A percentile compares a stretch with the other conserved stretches of the same genome.
phyloP scores from a whole-genome alignment of 2,888 invertebrate species.

The Epistrophe grossulariae region DNA sequence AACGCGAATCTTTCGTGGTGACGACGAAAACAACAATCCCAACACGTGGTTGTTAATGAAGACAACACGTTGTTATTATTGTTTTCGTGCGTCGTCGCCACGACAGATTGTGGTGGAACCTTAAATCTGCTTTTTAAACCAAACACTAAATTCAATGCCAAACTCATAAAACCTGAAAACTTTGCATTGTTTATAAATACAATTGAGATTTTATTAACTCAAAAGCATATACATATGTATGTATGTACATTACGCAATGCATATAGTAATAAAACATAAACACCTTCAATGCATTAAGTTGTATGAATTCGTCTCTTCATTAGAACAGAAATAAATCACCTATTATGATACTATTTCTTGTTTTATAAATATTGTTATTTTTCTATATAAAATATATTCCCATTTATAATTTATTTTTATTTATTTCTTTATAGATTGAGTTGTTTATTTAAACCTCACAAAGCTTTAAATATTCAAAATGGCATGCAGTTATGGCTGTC shows the following conservation, averaged over 20 bases:
- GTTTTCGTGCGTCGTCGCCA: too few species aligned
- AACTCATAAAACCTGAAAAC: neutral
- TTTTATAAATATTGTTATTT: neutral
- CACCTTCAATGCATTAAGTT: neutral
- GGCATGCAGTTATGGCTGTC: slow-evolving; percentile 82
- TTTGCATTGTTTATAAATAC: neutral
- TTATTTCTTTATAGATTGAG: slow-evolving; percentile 42
- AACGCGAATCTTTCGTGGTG: too few species aligned
- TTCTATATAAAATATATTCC: neutral
- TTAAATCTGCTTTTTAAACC: neutral
- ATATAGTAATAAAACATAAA: neutral
- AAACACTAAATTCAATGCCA: neutral
- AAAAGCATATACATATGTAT: neutral
- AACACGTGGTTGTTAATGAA: too few species aligned
- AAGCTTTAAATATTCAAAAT: slow-evolving; percentile 76
- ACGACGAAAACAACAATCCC: too few species aligned
- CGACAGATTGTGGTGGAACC: too few species aligned
- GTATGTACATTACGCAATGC: neutral
- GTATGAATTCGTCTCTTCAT: neutral
- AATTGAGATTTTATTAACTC: neutral
- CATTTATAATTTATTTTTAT: neutral
- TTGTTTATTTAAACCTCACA: slow-evolving; percentile 18
- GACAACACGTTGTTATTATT: too few species aligned
- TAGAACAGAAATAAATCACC: neutral
- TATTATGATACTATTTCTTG: neutral